These are phyloP conservation scores for Esox lucius DNA, from an alignment of 2,797 vertebrate species.

Conservation along the genomic window DNA sequence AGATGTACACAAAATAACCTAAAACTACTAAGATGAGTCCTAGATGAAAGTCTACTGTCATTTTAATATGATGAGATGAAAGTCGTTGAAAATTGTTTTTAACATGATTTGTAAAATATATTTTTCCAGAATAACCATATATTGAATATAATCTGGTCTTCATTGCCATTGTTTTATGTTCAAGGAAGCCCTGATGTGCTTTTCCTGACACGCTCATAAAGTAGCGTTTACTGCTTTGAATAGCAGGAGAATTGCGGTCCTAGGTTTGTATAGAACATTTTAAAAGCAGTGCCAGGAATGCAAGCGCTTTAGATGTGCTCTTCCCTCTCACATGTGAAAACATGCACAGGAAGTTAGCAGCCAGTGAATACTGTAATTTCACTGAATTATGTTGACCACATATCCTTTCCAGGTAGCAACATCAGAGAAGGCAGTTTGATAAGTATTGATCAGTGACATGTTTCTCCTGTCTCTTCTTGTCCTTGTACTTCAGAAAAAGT, in stretches of 20 bases:
- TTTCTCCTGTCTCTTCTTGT: slow-evolving; percentile 52
- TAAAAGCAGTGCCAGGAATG: slow-evolving; percentile 78
- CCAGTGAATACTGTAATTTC: slow-evolving; percentile 80
- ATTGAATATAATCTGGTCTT: slow-evolving; percentile 53
- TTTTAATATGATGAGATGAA: slow-evolving; percentile 49
- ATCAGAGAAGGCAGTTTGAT: slow-evolving; percentile 66
- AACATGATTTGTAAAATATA: slow-evolving; percentile 55
- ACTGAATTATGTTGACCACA: slow-evolving; percentile 80
- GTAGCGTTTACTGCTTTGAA: slow-evolving; percentile 79
- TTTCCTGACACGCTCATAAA: slow-evolving; percentile 80
- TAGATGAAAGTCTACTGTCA: slow-evolving; percentile 49
- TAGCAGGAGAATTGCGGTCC: slow-evolving; percentile 77
- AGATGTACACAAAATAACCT: slow-evolving; percentile 56
- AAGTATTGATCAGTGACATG: slow-evolving; percentile 66
- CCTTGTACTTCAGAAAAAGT: slow-evolving; percentile 46
- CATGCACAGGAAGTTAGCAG: slow-evolving; percentile 79
- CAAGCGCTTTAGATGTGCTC: slow-evolving; percentile 72
- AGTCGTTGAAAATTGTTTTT: no score
- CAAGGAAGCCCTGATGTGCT: slow-evolving; percentile 68
- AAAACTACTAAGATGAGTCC: slow-evolving; percentile 26
- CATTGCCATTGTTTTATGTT: slow-evolving; percentile 65
- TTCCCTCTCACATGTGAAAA: slow-evolving; percentile 77
- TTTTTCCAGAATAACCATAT: slow-evolving; percentile 66
- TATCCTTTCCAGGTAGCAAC: slow-evolving; percentile 69
- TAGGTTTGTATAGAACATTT: slow-evolving; percentile 76